Evolutionary conservation across 1,140 invertebrate genomes (phyloP).

Genomic region (Sinonovacula constricta): DNA sequence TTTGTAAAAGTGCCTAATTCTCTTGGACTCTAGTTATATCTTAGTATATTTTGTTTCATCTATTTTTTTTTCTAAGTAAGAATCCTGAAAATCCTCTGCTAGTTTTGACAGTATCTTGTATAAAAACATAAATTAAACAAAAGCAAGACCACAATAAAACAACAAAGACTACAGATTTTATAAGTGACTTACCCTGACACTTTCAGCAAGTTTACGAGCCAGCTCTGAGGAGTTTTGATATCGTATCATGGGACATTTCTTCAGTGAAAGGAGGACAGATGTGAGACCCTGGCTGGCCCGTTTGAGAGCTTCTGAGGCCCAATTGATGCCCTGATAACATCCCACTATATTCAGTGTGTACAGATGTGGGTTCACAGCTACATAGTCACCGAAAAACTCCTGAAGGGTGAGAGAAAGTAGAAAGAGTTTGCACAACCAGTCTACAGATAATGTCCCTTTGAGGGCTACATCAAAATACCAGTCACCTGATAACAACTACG

Average conservation of each 20-base stretch:
- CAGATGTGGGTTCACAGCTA: slow-evolving; percentile 93
- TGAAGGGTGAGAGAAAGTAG: slow-evolving; percentile 78
- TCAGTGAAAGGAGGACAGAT: slow-evolving; percentile 92
- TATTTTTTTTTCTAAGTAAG: no score
- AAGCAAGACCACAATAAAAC: no score
- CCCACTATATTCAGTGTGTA: slow-evolving; percentile 84
- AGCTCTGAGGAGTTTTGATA: slow-evolving; percentile 94
- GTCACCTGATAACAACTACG: no score
- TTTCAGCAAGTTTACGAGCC: slow-evolving; percentile 90
- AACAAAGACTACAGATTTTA: no score
- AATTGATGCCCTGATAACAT: slow-evolving; percentile 83
- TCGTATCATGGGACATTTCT: slow-evolving; percentile 93
- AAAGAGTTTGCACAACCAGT: background rate
- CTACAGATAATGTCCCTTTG: no score
- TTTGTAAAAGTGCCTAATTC: no score
- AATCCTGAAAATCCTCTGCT: no score
- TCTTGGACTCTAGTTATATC: no score
- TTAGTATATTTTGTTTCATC: no score
- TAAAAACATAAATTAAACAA: no score
- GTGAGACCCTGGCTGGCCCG: slow-evolving; percentile 92
- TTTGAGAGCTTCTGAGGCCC: slow-evolving; percentile 87
- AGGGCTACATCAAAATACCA: no score
- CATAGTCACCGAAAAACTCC: slow-evolving; percentile 96
- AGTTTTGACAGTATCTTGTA: no score
- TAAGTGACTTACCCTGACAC: slow-evolving; percentile 78